Percentiles rank a stretch among this genome's conserved stretches.
phyloP scores from a whole-genome alignment of 2,797 vertebrate species.

The Peromyscus aztecus region DNA sequence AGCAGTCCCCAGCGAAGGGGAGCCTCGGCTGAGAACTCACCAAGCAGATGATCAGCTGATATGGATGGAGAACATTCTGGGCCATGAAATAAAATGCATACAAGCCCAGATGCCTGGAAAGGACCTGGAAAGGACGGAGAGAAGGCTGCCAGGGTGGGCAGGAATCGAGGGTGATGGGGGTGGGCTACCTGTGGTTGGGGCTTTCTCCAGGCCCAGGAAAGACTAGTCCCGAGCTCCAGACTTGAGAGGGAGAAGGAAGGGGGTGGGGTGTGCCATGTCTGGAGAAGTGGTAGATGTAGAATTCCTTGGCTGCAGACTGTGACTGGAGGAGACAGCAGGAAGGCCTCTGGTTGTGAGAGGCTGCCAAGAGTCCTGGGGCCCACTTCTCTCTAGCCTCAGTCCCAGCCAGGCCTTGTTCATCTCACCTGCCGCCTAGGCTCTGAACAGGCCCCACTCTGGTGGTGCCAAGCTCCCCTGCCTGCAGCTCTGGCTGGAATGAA shows the following conservation, averaged over 20 bases:
- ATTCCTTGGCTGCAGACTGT: not conserved
- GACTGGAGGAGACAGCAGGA: not conserved
- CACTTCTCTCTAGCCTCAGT: not conserved
- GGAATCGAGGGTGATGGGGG: not conserved
- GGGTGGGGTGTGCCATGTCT: rapidly evolving
- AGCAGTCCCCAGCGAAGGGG: too few species aligned
- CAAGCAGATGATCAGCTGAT: too few species aligned
- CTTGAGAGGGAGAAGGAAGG: too few species aligned
- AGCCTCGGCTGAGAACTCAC: not conserved
- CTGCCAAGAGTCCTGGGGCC: not conserved
- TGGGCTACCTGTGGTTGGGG: not conserved
- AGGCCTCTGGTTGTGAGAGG: not conserved
- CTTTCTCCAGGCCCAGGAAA: not conserved
- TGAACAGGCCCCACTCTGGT: not conserved
- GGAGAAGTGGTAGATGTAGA: not conserved
- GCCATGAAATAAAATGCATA: not conserved
- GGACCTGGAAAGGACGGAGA: too few species aligned
- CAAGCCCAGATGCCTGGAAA: not conserved
- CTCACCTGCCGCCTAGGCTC: too few species aligned
- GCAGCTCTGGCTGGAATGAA: not conserved
- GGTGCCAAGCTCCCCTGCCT: not conserved
- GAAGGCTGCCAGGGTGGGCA: too few species aligned
- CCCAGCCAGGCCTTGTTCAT: not conserved
- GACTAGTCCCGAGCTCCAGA: not conserved
- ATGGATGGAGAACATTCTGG: not conserved